phyloP scores from a whole-genome alignment of 2,888 invertebrate species.

The Lymantria monacha region DNA sequence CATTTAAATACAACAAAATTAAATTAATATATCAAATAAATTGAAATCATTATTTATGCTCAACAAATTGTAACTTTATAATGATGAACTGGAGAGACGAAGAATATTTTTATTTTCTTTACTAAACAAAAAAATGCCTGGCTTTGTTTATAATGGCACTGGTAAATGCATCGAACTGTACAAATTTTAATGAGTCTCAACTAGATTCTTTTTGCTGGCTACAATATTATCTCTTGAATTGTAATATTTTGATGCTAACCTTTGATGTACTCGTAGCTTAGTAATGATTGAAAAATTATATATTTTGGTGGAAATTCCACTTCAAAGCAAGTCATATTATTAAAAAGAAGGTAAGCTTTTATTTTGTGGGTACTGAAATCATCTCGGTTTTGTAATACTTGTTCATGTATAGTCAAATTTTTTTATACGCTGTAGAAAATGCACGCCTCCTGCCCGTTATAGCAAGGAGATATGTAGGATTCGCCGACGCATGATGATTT shows the following conservation, averaged over 20 bases:
- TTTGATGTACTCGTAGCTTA: slow-evolving; percentile 11
- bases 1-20: too few species aligned
- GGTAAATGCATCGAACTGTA: slow-evolving; percentile 54
- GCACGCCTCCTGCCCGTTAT: too few species aligned
- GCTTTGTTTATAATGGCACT: slow-evolving; percentile 51
- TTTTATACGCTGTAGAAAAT: too few species aligned
- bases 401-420: too few species aligned
- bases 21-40: too few species aligned
- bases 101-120: slow-evolving; percentile 13
- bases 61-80: slow-evolving; percentile 14
- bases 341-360: too few species aligned
- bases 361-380: too few species aligned
- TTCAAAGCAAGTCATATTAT: too few species aligned
- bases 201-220: slow-evolving; percentile 22
- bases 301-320: neutral
- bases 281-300: neutral
- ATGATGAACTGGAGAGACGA: slow-evolving; percentile 8
- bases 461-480: too few species aligned
- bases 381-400: too few species aligned
- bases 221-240: slow-evolving; percentile 10
- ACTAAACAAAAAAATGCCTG: slow-evolving; percentile 11
- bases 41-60: slow-evolving; percentile 4
- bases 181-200: slow-evolving; percentile 70
- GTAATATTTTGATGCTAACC: slow-evolving; percentile 12
- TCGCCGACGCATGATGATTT: too few species aligned